Percentiles rank a stretch among this genome's conserved stretches.
Evolutionary conservation across 2,888 invertebrate genomes (phyloP).

Genomic region (Gibbula magus): DNA sequence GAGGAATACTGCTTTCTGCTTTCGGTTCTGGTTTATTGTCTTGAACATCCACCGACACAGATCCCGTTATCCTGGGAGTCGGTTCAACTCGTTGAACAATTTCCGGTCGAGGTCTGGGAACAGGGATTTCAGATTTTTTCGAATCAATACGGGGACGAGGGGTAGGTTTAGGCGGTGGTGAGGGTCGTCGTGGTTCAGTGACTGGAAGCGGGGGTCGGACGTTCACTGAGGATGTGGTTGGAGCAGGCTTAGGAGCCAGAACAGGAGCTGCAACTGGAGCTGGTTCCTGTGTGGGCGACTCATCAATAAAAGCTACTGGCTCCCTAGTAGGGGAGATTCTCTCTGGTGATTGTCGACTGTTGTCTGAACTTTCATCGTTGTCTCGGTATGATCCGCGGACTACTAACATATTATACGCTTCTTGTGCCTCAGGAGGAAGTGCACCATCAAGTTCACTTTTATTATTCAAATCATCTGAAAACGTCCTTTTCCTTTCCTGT

Average conservation of each 20-base stretch:
- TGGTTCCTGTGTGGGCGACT: constrained; percentile 2
- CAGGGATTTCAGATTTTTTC: constrained; percentile 51
- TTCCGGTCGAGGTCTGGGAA: constrained; percentile 60
- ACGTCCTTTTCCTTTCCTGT: constrained; percentile 83
- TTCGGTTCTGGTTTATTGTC: constrained; percentile 29
- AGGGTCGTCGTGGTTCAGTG: constrained; percentile 22
- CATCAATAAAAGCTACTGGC: neutral
- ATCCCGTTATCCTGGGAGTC: neutral
- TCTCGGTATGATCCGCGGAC: constrained; percentile 78
- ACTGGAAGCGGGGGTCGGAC: constrained; percentile 15
- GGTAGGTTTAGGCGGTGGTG: constrained; percentile 49
- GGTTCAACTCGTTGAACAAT: constrained; percentile 44
- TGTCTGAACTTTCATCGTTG: constrained; percentile 4
- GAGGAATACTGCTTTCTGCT: constrained; percentile 14
- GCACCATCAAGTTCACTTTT: constrained; percentile 59
- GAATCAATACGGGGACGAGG: constrained; percentile 48
- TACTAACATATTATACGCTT: constrained; percentile 93
- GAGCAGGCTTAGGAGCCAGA: constrained; percentile 4
- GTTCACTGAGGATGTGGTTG: constrained; percentile 1
- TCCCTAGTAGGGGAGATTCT: constrained; percentile 28
- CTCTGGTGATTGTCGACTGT: constrained; percentile 22
- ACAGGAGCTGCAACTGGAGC: neutral
- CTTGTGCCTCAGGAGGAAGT: constrained; percentile 90
- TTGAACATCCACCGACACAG: constrained; percentile 23
- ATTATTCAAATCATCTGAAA: constrained; percentile 84